Base-by-base conservation (phyloP, 2,888 invertebrate species). In the Drosophila fulvimacula region DNA sequence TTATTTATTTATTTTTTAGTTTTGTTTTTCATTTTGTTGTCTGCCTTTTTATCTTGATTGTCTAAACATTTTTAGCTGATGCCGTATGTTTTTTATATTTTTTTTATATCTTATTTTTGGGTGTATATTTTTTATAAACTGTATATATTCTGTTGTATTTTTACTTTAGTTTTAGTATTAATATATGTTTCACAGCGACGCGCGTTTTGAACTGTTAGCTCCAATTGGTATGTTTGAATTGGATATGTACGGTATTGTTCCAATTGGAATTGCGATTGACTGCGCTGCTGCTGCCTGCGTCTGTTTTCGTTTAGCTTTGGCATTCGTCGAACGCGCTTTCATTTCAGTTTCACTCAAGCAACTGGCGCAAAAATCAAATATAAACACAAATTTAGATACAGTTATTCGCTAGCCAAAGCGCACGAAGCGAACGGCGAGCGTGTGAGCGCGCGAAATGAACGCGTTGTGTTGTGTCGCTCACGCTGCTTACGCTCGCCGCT, bases 321-420 rank as follows among this genome's bases (percentile, higher is more conserved):
- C 72, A 68, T 72, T 78, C 79, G 79, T 69, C 60, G 64, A 64
- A 75, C 72, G 77, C 87, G 79, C 84, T 86, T 89, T 88, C 86
- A 89, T 86, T 88, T 88, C 86, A 81, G 79, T 86, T 86, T 88
- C 88, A 82, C 82, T 82, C 81, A 75, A 70, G 74, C 88, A 87
- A 79, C 84, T 82, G 87, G 79, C 88, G 85, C 85, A 84, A 82
- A 82, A 84, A 76, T 84, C 85, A 82, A 88, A 86, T 78, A 86
- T 82, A 83, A 83, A 78, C 81, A 86, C 89, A 81, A 78, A 70
- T 81, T 83, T 83, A 83, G 83, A 83, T 78, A 86, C 78, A 72
- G 77, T 88, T 73, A 85, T 78, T 73, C 60, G 59, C 67, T 51
- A 34, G 59, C 61, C 36, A 42, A 38, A 57, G 52, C 57, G 48